phyloP scores from a whole-genome alignment of 2,888 invertebrate genomes.

The Pseudoips prasinana region DNA sequence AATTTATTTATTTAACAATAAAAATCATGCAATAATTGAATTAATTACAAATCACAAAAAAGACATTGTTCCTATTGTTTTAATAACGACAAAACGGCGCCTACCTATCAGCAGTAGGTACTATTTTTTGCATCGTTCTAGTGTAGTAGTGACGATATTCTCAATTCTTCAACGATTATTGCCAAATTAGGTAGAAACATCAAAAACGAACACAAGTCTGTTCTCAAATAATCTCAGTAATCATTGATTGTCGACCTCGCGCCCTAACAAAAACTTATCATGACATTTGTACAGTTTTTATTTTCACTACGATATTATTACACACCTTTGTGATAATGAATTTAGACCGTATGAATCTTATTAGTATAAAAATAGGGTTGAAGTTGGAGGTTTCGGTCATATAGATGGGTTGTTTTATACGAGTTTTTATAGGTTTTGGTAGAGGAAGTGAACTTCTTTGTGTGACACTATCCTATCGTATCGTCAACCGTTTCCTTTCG shows the following conservation, averaged over 20 bases:
- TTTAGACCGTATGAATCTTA: conserved; percentile 12
- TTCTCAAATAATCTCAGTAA: conserved; percentile 49
- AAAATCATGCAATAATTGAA: too few species aligned
- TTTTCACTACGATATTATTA: conserved; percentile 72
- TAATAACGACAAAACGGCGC: too few species aligned
- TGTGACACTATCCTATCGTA: conserved; percentile 72
- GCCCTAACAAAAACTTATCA: conserved; percentile 78
- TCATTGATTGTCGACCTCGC: conserved; percentile 72
- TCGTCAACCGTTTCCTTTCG: conserved; percentile 77
- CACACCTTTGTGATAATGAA: conserved; percentile 56
- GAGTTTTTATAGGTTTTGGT: conserved; percentile 59
- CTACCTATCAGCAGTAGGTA: too few species aligned
- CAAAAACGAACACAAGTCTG: conserved; percentile 19
- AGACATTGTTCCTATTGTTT: too few species aligned
- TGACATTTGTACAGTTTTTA: conserved; percentile 78
- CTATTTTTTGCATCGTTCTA: too few species aligned
- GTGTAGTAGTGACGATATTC: too few species aligned
- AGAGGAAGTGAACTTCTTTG: conserved; percentile 80
- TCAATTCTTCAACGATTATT: conserved; percentile 37
- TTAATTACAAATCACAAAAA: too few species aligned
- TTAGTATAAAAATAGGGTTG: conserved; percentile 21
- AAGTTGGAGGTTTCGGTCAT: conserved; percentile 25
- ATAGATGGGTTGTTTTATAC: conserved; percentile 41
- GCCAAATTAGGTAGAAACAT: conserved; percentile 38
- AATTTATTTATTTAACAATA: too few species aligned